phyloP scores from a whole-genome alignment of 2,888 invertebrate species.

The Amorpha juglandis region DNA sequence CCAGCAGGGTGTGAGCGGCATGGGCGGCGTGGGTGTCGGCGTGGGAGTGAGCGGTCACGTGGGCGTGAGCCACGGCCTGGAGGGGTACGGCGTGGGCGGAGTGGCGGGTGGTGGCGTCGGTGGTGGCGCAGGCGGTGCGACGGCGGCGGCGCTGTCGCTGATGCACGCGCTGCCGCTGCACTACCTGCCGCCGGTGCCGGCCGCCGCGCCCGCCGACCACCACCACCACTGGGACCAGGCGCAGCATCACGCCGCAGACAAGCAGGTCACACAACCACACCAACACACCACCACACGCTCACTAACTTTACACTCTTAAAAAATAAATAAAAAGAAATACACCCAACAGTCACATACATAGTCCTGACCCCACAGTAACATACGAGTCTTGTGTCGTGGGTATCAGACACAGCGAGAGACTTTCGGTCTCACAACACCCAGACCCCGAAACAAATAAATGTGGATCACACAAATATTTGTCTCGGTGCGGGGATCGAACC shows the following conservation, averaged over 20 bases:
- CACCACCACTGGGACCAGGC: conserved; percentile 68
- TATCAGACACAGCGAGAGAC: too few relatives aligned
- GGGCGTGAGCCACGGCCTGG: conserved; percentile 40
- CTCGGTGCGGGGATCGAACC: too few relatives aligned
- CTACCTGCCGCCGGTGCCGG: conserved; percentile 68
- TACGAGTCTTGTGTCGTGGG: too few relatives aligned
- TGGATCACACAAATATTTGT: too few relatives aligned
- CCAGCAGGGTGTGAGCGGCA: conserved; percentile 50
- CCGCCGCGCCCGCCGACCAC: conserved; percentile 51
- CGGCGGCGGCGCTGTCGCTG: conserved; percentile 65
- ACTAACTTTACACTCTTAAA: too few relatives aligned
- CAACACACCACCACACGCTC: too few relatives aligned
- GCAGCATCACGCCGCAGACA: conserved; percentile 61
- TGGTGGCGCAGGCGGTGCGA: conserved; percentile 46
- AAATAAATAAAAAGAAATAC: too few relatives aligned
- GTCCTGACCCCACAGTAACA: too few relatives aligned
- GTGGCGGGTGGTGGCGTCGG: conserved; percentile 45
- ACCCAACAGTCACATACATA: too few relatives aligned
- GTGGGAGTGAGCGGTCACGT: conserved; percentile 32
- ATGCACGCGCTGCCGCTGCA: conserved; percentile 79
- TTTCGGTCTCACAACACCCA: too few relatives aligned
- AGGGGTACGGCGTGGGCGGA: conserved; percentile 36
- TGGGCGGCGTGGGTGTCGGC: conserved; percentile 43
- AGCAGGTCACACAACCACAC: conserved; percentile 51
- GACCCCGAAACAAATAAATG: too few relatives aligned